Percentiles rank a stretch among this genome's conserved stretches.
phyloP scores from a whole-genome alignment of 2,888 invertebrate genomes.

The Apotomis capreana region DNA sequence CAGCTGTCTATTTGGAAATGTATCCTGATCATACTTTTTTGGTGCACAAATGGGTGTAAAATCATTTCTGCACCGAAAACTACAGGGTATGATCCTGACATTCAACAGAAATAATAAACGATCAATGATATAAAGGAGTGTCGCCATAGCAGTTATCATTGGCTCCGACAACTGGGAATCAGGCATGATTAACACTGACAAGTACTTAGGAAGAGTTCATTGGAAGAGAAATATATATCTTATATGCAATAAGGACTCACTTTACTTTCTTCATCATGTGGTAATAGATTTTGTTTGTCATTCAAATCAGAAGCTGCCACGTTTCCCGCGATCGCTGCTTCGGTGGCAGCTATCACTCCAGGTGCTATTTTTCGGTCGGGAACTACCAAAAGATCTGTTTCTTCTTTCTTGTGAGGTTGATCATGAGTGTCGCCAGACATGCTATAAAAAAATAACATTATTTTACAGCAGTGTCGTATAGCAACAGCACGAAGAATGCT shows the following conservation, averaged over 20 bases:
- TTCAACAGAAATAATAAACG: too few relatives aligned
- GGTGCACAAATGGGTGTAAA: too few relatives aligned
- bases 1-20: too few relatives aligned
- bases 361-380: constrained; percentile 51
- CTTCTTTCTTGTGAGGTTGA: constrained; percentile 67
- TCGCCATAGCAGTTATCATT: too few relatives aligned
- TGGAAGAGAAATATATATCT: background rate
- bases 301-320: constrained; percentile 51
- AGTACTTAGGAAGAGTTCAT: too few relatives aligned
- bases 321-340: constrained; percentile 50
- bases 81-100: too few relatives aligned
- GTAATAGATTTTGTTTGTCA: constrained; percentile 63
- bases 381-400: constrained; percentile 58
- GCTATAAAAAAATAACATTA: constrained; percentile 50
- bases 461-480: background rate
- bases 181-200: background rate
- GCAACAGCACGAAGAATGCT: constrained; percentile 4
- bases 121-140: too few relatives aligned
- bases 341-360: constrained; percentile 47
- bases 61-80: too few relatives aligned
- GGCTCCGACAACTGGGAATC: too few relatives aligned
- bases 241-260: constrained; percentile 49
- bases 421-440: constrained; percentile 74
- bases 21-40: too few relatives aligned
- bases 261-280: constrained; percentile 61